Percentiles rank a stretch among this genome's conserved stretches.
Conservation (phyloP, 1,140 invertebrate genomes). For the Leptinotarsa undecemlineata region DNA sequence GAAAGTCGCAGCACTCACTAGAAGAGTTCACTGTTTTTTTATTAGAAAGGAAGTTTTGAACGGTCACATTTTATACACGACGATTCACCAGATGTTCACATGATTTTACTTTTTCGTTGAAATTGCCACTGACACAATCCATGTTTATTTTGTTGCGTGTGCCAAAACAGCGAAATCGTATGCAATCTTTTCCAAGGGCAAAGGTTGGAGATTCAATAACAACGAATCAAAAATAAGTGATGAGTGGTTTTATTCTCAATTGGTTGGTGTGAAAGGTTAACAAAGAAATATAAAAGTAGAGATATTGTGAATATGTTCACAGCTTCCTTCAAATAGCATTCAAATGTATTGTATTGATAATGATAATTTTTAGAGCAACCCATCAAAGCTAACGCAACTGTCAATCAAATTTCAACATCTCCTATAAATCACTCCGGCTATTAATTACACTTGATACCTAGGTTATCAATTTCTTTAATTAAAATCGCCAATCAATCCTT, state of each 20-base stretch:
- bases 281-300: too few relatives aligned
- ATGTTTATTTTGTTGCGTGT: too few relatives aligned
- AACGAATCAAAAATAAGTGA: too few relatives aligned
- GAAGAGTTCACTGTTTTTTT: too few relatives aligned
- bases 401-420: not conserved
- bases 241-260: too few relatives aligned
- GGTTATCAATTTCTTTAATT: not conserved
- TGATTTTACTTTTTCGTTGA: not conserved
- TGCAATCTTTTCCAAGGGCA: too few relatives aligned
- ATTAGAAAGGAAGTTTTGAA: not conserved
- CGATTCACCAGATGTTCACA: not conserved
- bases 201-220: too few relatives aligned
- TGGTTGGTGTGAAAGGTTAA: too few relatives aligned
- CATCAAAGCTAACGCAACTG: not conserved
- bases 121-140: not conserved
- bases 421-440: not conserved
- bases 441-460: not conserved
- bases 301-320: too few relatives aligned
- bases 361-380: not conserved
- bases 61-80: not conserved
- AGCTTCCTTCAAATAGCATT: too few relatives aligned
- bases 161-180: too few relatives aligned
- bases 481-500: not conserved
- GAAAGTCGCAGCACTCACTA: not conserved
- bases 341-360: too few relatives aligned